Base-by-base conservation (phyloP, 2,888 invertebrate genomes). In the Mamestra brassicae region DNA sequence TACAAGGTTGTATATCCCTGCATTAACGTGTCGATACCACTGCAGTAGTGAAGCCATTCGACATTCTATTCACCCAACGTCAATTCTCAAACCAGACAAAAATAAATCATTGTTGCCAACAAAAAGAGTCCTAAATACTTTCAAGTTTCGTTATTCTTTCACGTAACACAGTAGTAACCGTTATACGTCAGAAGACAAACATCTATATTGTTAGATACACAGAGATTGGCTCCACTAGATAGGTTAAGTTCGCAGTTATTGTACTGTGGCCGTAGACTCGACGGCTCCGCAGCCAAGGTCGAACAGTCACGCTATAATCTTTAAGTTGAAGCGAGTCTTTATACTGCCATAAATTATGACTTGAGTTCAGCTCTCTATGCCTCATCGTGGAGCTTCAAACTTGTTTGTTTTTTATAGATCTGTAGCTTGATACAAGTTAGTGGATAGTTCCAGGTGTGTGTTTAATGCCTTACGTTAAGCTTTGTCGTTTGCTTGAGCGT, bases 241-340 rank as follows among this genome's bases (percentile, higher is more conserved):
- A 84, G 67, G 70, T 70, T 60, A 80, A 69, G 62, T 74, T 71
- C 62, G 72, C 67, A 61, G 75, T 73, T 71, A 73, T 78, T 73
- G 64, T 76, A 69, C 65, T 64, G 72, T 67, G 66, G 73, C 45
- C 68, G 71, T 76, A 87, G 87, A 87, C 87, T 66, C 71, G 66
- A 2, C 79, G 87, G 80, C 87, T 81, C 85, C 87, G 62, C 17
- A 36, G 15, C 76, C 88, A 87, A 87, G 87, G 87, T 64, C 82
- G 80, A 15, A 50, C 62, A 75, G 81, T 86, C 86, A 87, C 87
- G 86, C 85, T 66, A 86, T 71, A 64, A 69, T 76, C 65, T 77
- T 60, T 54, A 66, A 77, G 65, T 62, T 42, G 60, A 73, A 67
- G 69, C 68, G 57, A 81, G 50, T 54, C 60, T 69, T 66, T 81